A percentile compares a stretch with the other conserved stretches of the same genome.
phyloP scores from a whole-genome alignment of 2,797 vertebrate genomes.

The Phataginus tetradactyla region DNA sequence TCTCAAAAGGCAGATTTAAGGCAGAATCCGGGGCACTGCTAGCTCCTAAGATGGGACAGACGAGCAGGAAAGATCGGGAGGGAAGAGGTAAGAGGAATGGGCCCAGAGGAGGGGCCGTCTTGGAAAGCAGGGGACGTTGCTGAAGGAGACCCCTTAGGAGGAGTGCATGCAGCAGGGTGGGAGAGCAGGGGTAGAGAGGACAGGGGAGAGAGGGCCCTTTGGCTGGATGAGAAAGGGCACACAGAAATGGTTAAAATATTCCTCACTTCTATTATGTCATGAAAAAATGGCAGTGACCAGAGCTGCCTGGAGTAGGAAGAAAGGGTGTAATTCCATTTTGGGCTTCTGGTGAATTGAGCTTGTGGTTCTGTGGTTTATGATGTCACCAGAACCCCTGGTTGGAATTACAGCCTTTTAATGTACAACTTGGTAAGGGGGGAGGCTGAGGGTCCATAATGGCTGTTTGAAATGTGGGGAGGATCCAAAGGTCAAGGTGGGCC shows the following conservation, averaged over 20 bases:
- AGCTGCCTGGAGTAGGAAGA: slow-evolving; percentile 77
- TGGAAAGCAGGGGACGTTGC: neutral
- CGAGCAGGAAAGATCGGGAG: neutral
- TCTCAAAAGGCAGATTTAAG: neutral
- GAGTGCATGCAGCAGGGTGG: neutral
- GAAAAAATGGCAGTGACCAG: slow-evolving; percentile 72
- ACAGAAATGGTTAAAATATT: slow-evolving; percentile 55
- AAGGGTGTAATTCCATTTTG: slow-evolving; percentile 79
- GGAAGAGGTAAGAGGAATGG: neutral
- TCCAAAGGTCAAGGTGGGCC: neutral
- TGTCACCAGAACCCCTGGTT: slow-evolving; percentile 74
- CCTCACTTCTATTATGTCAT: slow-evolving; percentile 63
- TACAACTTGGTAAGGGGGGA: slow-evolving; percentile 5
- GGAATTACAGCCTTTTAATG: slow-evolving; percentile 71
- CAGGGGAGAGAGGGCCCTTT: too few species aligned
- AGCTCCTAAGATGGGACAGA: neutral
- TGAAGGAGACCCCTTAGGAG: neutral
- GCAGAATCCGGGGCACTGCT: neutral
- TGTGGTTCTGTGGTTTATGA: slow-evolving; percentile 81
- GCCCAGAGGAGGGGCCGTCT: neutral
- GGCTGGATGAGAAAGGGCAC: neutral
- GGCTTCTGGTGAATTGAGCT: slow-evolving; percentile 74
- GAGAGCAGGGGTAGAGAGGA: neutral
- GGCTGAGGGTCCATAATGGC: slow-evolving; percentile 10
- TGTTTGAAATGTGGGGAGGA: neutral